Evolutionary conservation across 1,140 invertebrate genomes (phyloP).

Genomic region (Drosophila ironensis): DNA sequence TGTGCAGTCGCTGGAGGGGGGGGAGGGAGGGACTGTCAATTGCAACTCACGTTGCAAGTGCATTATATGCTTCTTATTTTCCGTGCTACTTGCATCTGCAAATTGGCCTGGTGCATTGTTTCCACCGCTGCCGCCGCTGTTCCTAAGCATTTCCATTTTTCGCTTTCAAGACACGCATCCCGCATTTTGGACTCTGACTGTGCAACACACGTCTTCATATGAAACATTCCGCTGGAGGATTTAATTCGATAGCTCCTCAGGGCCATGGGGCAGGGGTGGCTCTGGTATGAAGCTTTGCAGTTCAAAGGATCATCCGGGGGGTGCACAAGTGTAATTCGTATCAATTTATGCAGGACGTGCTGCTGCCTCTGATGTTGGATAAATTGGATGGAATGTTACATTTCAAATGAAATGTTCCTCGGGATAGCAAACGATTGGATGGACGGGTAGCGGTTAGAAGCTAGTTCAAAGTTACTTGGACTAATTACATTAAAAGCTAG

Average conservation of each 20-base stretch:
- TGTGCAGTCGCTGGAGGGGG: not conserved
- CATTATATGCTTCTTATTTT: conserved; percentile 5
- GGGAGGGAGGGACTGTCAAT: conserved; percentile 4
- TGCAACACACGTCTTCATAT: conserved; percentile 18
- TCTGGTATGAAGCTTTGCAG: conserved; percentile 15
- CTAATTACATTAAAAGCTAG: no score
- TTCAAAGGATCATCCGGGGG: conserved; percentile 40
- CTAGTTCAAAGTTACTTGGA: no score
- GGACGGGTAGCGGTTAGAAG: not conserved
- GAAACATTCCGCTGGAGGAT: conserved; percentile 35
- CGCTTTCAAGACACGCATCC: conserved; percentile 7
- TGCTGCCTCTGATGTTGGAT: conserved; percentile 24
- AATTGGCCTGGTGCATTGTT: conserved; percentile 33
- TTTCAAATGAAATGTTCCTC: not conserved
- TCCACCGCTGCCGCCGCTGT: no score
- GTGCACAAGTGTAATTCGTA: conserved; percentile 45
- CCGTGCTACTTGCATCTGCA: conserved; percentile 2
- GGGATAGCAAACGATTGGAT: not conserved
- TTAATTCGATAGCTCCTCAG: conserved; percentile 26
- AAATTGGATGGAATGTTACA: conserved; percentile 26
- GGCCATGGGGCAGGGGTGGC: not conserved
- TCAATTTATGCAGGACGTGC: conserved; percentile 61
- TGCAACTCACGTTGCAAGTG: conserved; percentile 25
- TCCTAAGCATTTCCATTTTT: not conserved
- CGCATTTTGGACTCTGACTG: not conserved